A percentile compares a stretch with the other conserved stretches of the same genome.
phyloP scores from a whole-genome alignment of 1,140 invertebrate species.

The Hypothenemus hampei region DNA sequence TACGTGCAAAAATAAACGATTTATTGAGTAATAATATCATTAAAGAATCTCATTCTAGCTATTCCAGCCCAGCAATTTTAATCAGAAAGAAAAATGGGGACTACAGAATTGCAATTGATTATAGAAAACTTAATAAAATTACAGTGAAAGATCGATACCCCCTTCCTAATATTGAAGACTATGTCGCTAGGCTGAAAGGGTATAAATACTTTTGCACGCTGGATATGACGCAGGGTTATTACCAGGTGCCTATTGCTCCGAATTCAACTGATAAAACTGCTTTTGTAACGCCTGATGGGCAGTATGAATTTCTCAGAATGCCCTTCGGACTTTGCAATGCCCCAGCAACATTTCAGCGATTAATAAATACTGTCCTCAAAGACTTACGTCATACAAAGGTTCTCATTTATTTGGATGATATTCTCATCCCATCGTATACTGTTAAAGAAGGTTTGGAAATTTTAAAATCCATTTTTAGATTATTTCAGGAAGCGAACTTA shows the following conservation, averaged over 20 bases:
- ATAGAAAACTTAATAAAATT: background rate
- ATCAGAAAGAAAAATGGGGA: background rate
- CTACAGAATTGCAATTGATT: background rate
- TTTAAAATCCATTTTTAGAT: conserved; percentile 15
- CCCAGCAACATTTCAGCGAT: conserved; percentile 21
- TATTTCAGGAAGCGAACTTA: conserved; percentile 16
- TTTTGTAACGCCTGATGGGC: conserved; percentile 29
- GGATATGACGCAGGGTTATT: conserved; percentile 31
- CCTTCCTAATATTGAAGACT: conserved; percentile 37
- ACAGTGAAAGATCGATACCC: conserved; percentile 16
- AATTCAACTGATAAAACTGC: conserved; percentile 21
- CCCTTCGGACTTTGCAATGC: conserved; percentile 31
- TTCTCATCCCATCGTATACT: background rate
- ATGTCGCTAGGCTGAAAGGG: conserved; percentile 41
- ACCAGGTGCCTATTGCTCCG: conserved; percentile 21
- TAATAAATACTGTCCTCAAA: background rate
- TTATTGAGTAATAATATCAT: background rate
- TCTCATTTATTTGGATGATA: background rate
- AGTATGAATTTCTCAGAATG: conserved; percentile 30
- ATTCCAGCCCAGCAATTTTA: background rate
- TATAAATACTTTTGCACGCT: conserved; percentile 35
- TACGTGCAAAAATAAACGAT: background rate
- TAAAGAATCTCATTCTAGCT: too few relatives aligned
- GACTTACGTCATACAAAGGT: background rate
- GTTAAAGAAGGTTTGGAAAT: conserved; percentile 5